These are phyloP conservation scores for Conus ventricosus DNA, from an alignment of 1,140 invertebrate genomes.

Conservation along the genomic window DNA sequence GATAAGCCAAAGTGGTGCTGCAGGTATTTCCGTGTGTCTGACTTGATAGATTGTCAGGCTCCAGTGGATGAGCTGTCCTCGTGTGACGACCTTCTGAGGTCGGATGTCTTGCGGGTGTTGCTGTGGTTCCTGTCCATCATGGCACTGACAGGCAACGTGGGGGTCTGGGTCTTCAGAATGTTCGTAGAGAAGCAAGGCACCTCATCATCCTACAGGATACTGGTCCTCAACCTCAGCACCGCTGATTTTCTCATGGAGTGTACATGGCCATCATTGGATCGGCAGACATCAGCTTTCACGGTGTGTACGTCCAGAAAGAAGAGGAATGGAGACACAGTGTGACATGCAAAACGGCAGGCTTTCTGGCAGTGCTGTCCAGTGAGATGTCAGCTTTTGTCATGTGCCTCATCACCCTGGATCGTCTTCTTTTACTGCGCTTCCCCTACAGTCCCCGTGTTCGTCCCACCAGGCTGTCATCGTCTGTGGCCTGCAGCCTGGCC, in stretches of 20 bases:
- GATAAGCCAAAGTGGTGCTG: neutral
- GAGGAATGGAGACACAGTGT: neutral
- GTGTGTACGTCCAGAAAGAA: neutral
- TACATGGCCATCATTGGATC: neutral
- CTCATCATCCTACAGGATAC: neutral
- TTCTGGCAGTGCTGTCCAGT: neutral
- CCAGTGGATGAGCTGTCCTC: too few species aligned
- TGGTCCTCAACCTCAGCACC: neutral
- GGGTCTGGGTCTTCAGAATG: conserved; percentile 1
- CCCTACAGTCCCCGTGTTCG: neutral
- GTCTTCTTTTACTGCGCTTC: neutral
- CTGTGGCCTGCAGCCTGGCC: too few species aligned
- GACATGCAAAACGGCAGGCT: neutral
- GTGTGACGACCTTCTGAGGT: too few species aligned
- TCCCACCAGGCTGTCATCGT: neutral
- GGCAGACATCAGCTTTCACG: neutral
- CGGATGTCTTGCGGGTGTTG: too few species aligned
- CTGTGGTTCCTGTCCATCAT: neutral
- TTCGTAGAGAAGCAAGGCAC: neutral
- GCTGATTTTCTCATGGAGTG: conserved; percentile 2
- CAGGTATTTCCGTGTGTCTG: neutral
- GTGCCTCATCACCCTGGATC: too few species aligned
- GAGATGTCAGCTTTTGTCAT: too few species aligned
- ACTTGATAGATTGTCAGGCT: neutral
- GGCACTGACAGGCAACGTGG: neutral